Evolutionary conservation across 2,113 vertebrate species (phyloP).

Genomic region (Elgaria multicarinata): DNA sequence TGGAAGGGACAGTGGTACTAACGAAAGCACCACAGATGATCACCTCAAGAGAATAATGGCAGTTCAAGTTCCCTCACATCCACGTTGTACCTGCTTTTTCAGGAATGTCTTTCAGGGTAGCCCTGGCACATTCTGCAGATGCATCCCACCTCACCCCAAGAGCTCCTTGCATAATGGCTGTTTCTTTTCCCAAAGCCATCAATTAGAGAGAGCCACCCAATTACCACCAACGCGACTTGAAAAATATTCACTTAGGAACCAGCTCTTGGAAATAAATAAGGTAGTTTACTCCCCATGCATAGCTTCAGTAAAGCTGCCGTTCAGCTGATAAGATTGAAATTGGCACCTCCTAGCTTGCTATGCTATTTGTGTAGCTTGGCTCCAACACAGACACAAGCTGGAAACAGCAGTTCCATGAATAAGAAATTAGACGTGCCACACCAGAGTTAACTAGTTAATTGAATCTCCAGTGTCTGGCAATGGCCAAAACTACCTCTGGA

Average conservation of each 20-base stretch:
- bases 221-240: neutral
- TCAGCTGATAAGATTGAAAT: conserved; percentile 25
- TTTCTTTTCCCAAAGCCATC: conserved; percentile 4
- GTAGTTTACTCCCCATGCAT: neutral
- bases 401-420: neutral
- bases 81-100: neutral
- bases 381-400: neutral
- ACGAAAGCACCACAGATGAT: neutral
- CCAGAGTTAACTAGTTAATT: conserved; percentile 2
- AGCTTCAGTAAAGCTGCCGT: neutral
- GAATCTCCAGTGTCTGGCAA: neutral
- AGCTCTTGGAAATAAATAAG: conserved; percentile 31
- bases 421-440: neutral
- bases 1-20: neutral
- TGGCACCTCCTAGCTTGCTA: neutral
- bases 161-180: neutral
- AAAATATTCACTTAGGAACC: neutral
- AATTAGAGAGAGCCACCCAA: conserved; percentile 30
- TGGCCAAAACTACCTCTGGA: neutral
- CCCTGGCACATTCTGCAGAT: neutral
- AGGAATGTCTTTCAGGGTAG: neutral
- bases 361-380: neutral
- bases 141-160: neutral
- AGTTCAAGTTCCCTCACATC: neutral
- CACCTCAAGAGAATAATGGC: neutral